Percentiles rank a stretch among this genome's conserved stretches.
Conservation (phyloP, 2,888 invertebrate species). For the Mystacides longicornis region DNA sequence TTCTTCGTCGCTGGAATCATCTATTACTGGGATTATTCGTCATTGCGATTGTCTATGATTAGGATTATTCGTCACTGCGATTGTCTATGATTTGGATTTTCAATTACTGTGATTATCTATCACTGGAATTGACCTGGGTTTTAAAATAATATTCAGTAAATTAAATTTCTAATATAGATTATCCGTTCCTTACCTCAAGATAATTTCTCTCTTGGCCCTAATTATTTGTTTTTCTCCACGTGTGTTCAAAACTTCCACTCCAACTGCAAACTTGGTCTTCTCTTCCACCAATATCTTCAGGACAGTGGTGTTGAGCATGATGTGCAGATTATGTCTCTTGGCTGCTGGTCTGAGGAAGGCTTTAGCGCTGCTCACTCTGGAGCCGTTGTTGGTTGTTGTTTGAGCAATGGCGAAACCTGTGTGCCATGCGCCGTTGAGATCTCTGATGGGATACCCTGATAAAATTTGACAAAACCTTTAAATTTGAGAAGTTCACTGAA, state of each 20-base stretch:
- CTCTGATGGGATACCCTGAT: constrained; percentile 65
- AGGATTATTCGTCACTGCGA: too few species aligned
- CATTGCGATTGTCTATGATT: too few species aligned
- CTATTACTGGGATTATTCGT: too few species aligned
- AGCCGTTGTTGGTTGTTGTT: constrained; percentile 79
- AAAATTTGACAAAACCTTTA: background rate
- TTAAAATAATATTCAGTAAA: too few species aligned
- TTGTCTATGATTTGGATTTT: too few species aligned
- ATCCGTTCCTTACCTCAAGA: constrained; percentile 46
- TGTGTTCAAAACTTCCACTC: constrained; percentile 62
- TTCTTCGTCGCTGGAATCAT: too few species aligned
- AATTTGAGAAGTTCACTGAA: too few species aligned
- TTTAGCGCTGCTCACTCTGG: constrained; percentile 71
- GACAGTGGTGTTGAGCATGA: constrained; percentile 76
- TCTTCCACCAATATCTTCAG: constrained; percentile 69
- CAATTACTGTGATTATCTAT: too few species aligned
- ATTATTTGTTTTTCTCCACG: constrained; percentile 50
- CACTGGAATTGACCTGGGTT: too few species aligned
- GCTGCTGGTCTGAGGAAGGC: constrained; percentile 77
- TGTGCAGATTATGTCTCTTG: constrained; percentile 68
- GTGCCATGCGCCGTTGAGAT: constrained; percentile 72
- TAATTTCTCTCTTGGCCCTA: constrained; percentile 61
- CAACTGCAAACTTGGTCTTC: constrained; percentile 65
- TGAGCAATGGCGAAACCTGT: constrained; percentile 85
- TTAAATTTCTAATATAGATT: too few species aligned